Base-by-base conservation (phyloP, 2,888 invertebrate genomes). In the Thymelicus acteon region DNA sequence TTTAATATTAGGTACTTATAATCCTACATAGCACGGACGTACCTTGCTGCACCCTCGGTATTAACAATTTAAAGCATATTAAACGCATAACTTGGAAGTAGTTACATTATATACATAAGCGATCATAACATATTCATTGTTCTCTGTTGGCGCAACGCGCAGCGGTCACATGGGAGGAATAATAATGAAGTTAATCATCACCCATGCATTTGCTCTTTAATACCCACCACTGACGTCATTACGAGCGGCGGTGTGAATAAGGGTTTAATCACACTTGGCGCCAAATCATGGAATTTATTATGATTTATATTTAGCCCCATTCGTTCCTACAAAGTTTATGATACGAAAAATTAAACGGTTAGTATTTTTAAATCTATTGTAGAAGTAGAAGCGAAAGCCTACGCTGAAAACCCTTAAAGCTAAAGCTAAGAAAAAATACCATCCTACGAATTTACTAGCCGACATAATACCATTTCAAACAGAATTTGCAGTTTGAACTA, bases 171-270 rank as follows among this genome's bases (percentile, higher is more conserved):
- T 71, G 75, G 73, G 71, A 72, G 73, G 75, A 76, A 76, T 75
- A 73, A 72, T 76, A 75, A 74, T 73, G 72, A 72, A 72, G 74
- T 73, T 75, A 73, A 75, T 78, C 75, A 76, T 76, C 71, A 73
- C 63, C 58, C 49, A 69, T 69, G 69, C 69, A 69, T 69, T 74
- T 75, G 76, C 76, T 75, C 76, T 77, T 73, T 73, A 58, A 63
- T 73, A 52, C 19, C 49, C 19, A 75, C 72, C 66, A 72, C 67
- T 83, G 81, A 84, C 84, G 83, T 83, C 82, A 84, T 48, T 39
- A 40, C 66, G 65, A 76, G 76, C 75, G 73, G 75, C 74, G 78
- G 75, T 58, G 58, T 63, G 57, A 62, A 31, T 68, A 49, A 68
- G 60, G 60, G 10, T 44, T 7, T 54, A 62, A 40, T 68, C 54